Conservation (phyloP, 2,888 invertebrate species). For the Eumacrocentrus americanus region DNA sequence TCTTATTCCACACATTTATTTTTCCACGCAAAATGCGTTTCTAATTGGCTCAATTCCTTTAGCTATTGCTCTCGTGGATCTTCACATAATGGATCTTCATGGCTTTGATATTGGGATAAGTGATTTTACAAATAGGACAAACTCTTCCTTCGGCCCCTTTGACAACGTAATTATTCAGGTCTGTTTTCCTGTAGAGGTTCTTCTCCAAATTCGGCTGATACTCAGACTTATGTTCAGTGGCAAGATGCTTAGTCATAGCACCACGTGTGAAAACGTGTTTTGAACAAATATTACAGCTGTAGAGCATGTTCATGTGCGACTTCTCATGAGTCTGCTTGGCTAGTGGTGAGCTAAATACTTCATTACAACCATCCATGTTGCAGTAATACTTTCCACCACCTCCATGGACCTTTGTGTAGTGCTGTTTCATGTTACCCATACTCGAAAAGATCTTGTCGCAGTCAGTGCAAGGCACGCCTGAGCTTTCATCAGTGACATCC, state of each 20-base stretch:
- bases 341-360: slow-evolving; percentile 63
- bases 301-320: slow-evolving; percentile 65
- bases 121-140: slow-evolving; percentile 54
- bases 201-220: slow-evolving; percentile 36
- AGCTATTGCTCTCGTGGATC: slow-evolving; percentile 45
- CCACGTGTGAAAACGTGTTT: slow-evolving; percentile 66
- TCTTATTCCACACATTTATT: background rate
- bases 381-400: slow-evolving; percentile 42
- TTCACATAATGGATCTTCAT: slow-evolving; percentile 58
- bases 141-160: slow-evolving; percentile 46
- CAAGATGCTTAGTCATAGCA: slow-evolving; percentile 66
- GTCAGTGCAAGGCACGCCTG: slow-evolving; percentile 61
- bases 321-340: slow-evolving; percentile 63
- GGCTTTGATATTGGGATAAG: slow-evolving; percentile 55
- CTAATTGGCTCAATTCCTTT: background rate
- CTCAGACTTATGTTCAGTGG: slow-evolving; percentile 61
- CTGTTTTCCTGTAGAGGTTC: slow-evolving; percentile 47
- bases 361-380: slow-evolving; percentile 46
- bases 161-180: slow-evolving; percentile 48
- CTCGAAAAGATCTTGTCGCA: slow-evolving; percentile 67
- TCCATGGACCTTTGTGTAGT: slow-evolving; percentile 55
- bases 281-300: slow-evolving; percentile 67
- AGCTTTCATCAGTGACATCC: slow-evolving; percentile 36
- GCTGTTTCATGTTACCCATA: slow-evolving; percentile 65
- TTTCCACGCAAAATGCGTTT: background rate